Evolutionary conservation across 2,113 vertebrate species (phyloP).

Genomic region (Donacobius atricapilla): DNA sequence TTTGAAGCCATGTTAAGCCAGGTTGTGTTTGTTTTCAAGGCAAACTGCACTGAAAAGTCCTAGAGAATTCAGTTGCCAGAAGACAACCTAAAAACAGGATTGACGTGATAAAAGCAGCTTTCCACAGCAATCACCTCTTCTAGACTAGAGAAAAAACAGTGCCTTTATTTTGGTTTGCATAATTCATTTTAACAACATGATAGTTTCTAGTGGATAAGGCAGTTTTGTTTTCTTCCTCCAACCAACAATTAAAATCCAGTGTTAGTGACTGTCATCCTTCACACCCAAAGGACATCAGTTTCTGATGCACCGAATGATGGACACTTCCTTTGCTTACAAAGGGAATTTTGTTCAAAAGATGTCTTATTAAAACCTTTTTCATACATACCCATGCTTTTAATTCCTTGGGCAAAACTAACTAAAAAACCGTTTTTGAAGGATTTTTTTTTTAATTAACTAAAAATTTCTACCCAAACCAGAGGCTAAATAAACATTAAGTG

Average conservation of each 20-base stretch:
- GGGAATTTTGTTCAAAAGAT: neutral
- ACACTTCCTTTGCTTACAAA: neutral
- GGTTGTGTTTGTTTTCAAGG: neutral
- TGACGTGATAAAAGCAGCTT: neutral
- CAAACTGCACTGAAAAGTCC: neutral
- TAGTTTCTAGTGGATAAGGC: neutral
- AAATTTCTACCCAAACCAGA: neutral
- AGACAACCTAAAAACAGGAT: rapidly evolving
- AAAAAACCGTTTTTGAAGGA: neutral
- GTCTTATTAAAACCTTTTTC: neutral
- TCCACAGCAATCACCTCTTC: neutral
- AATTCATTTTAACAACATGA: neutral
- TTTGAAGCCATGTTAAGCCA: neutral
- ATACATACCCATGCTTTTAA: neutral
- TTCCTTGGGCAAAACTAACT: neutral
- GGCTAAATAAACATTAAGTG: neutral
- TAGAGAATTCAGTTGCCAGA: neutral
- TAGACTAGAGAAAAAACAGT: neutral
- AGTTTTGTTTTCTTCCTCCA: neutral
- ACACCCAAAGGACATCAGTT: neutral
- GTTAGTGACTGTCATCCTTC: neutral
- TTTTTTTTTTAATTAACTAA: neutral
- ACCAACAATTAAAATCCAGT: neutral
- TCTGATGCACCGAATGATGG: neutral
- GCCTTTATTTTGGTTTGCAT: neutral